Conservation (phyloP, 2,888 invertebrate species). For the Anaspis maculata region DNA sequence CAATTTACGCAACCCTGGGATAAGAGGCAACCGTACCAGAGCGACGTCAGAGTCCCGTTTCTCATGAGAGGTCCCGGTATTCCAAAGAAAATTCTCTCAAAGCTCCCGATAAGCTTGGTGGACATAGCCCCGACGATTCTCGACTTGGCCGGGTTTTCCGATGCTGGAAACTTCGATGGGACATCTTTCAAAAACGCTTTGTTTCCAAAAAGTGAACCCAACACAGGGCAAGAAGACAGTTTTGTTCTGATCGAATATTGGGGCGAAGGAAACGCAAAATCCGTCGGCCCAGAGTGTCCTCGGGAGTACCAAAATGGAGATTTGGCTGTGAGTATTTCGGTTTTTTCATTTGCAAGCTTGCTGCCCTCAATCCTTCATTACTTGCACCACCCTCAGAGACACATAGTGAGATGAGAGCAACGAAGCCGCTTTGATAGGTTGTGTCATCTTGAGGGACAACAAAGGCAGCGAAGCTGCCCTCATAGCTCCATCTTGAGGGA, state of each 20-base stretch:
- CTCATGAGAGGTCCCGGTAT: slow-evolving; percentile 70
- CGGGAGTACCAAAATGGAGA: slow-evolving; percentile 49
- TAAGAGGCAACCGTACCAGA: slow-evolving; percentile 85
- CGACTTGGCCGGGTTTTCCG: slow-evolving; percentile 61
- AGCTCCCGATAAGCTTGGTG: slow-evolving; percentile 61
- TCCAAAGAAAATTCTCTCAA: slow-evolving; percentile 40
- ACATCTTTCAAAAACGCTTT: slow-evolving; percentile 28
- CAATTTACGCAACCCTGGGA: slow-evolving; percentile 84
- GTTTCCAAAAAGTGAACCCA: slow-evolving; percentile 18
- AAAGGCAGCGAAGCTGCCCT: too few relatives aligned
- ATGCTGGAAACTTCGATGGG: slow-evolving; percentile 50
- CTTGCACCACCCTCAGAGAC: too few relatives aligned
- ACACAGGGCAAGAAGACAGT: too few relatives aligned
- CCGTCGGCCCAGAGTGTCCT: slow-evolving; percentile 56
- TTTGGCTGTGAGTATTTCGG: slow-evolving; percentile 50
- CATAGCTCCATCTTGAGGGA: slow-evolving; percentile 2
- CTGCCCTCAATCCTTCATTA: too few relatives aligned
- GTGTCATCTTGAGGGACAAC: too few relatives aligned
- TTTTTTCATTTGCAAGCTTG: too few relatives aligned
- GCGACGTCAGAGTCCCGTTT: slow-evolving; percentile 78
- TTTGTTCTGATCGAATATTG: slow-evolving; percentile 76
- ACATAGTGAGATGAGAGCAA: too few relatives aligned
- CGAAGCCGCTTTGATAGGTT: too few relatives aligned
- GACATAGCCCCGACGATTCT: slow-evolving; percentile 81
- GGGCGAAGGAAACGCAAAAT: slow-evolving; percentile 60